phyloP scores from a whole-genome alignment of 1,140 invertebrate species.

The Microplitis mediator region DNA sequence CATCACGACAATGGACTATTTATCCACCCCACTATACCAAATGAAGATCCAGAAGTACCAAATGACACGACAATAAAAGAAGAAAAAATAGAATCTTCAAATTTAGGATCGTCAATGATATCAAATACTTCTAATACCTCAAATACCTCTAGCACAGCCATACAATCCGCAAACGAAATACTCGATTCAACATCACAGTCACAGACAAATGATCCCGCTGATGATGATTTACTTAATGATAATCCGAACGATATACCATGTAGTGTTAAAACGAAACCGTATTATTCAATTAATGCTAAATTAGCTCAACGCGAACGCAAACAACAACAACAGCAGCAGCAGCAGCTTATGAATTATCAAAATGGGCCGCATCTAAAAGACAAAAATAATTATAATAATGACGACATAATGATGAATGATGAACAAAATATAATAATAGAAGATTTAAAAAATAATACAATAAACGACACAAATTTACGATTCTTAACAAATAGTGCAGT shows the following conservation, averaged over 20 bases:
- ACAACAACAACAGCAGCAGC: conserved; percentile 16
- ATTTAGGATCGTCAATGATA: not conserved
- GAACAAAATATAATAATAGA: conserved; percentile 17
- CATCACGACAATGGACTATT: conserved; percentile 52
- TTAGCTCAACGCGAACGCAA: conserved; percentile 54
- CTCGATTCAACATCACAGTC: not conserved
- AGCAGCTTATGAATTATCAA: not conserved
- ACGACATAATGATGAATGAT: not conserved
- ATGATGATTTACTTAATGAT: conserved; percentile 20
- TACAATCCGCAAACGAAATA: not conserved
- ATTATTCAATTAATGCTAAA: conserved; percentile 60
- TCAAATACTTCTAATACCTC: not conserved
- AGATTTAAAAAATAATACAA: conserved; percentile 20
- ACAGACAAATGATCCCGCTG: not conserved
- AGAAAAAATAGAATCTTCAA: conserved; percentile 13
- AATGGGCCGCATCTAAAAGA: conserved; percentile 26
- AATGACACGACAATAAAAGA: conserved; percentile 22
- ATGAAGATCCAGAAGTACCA: conserved; percentile 14
- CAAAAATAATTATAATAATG: conserved; percentile 33
- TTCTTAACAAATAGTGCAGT: conserved; percentile 43
- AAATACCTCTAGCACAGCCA: not conserved
- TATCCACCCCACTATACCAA: conserved; percentile 34
- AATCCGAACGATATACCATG: conserved; percentile 48
- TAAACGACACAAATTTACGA: conserved; percentile 52
- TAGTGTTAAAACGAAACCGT: conserved; percentile 58